Evolutionary conservation across 2,888 invertebrate genomes (phyloP).

Genomic region (Perizoma affinitatum): DNA sequence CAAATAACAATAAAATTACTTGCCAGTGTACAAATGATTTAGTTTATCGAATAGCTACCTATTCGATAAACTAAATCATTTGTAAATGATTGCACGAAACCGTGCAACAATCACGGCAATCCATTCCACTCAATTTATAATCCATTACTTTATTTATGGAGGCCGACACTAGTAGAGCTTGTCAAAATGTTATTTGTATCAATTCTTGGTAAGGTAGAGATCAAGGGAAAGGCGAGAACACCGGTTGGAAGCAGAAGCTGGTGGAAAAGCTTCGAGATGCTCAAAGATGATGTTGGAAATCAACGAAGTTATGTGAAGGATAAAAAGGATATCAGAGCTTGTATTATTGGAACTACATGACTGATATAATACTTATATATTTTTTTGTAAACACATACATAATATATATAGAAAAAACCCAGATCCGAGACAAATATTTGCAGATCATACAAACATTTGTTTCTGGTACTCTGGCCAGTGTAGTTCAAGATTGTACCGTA

Average conservation of each 20-base stretch:
- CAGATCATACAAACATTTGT: too few species aligned
- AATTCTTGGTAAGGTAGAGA: slow-evolving; percentile 42
- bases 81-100: slow-evolving; percentile 17
- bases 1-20: slow-evolving; percentile 21
- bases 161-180: slow-evolving; percentile 51
- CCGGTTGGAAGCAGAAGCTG: not conserved
- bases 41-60: slow-evolving; percentile 23
- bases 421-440: too few species aligned
- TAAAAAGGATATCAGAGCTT: too few species aligned
- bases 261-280: too few species aligned
- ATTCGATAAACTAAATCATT: slow-evolving; percentile 23
- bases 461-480: too few species aligned
- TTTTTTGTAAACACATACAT: too few species aligned
- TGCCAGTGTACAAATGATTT: slow-evolving; percentile 18
- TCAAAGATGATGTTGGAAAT: too few species aligned
- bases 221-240: slow-evolving; percentile 30
- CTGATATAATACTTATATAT: too few species aligned
- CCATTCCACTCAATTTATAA: slow-evolving; percentile 42
- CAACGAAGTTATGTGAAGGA: too few species aligned
- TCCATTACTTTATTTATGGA: slow-evolving; percentile 52
- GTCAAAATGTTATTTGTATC: slow-evolving; percentile 70
- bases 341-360: too few species aligned
- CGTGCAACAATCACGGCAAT: slow-evolving; percentile 31
- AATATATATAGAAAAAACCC: too few species aligned
- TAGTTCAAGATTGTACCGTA: too few species aligned